These are phyloP conservation scores for Gastrophysa polygoni DNA, from an alignment of 2,888 invertebrate genomes.

Conservation along the genomic window DNA sequence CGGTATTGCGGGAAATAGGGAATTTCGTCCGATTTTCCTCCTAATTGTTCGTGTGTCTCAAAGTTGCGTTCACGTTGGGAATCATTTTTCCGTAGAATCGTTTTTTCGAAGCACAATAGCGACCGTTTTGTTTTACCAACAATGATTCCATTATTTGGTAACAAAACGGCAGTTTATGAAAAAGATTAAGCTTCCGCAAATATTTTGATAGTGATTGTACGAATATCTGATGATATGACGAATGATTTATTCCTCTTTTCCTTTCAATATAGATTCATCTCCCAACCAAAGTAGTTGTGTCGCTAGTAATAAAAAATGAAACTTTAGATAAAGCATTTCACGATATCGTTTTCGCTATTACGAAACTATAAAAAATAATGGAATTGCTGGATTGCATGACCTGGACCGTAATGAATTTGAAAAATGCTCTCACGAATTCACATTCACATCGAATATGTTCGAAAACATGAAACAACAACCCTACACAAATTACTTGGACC, in stretches of 20 bases:
- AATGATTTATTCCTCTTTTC: too few species aligned
- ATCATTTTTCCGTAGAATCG: neutral
- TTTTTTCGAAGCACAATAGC: neutral
- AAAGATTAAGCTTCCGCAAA: too few species aligned
- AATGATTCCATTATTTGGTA: too few species aligned
- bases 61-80: neutral
- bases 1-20: neutral
- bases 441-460: neutral
- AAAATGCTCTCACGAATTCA: slow-evolving; percentile 1
- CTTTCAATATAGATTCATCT: too few species aligned
- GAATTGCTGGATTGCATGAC: slow-evolving; percentile 13
- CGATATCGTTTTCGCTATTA: slow-evolving; percentile 5
- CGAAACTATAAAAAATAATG: slow-evolving; percentile 6
- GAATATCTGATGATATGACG: too few species aligned
- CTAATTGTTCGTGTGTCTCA: neutral
- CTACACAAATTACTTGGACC: too few species aligned
- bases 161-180: too few species aligned
- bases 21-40: neutral
- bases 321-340: neutral
- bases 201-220: too few species aligned
- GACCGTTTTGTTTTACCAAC: too few species aligned
- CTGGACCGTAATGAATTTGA: neutral
- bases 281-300: too few species aligned
- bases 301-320: neutral
- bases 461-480: neutral